phyloP scores from a whole-genome alignment of 2,797 vertebrate species.

The Anniella stebbinsi region DNA sequence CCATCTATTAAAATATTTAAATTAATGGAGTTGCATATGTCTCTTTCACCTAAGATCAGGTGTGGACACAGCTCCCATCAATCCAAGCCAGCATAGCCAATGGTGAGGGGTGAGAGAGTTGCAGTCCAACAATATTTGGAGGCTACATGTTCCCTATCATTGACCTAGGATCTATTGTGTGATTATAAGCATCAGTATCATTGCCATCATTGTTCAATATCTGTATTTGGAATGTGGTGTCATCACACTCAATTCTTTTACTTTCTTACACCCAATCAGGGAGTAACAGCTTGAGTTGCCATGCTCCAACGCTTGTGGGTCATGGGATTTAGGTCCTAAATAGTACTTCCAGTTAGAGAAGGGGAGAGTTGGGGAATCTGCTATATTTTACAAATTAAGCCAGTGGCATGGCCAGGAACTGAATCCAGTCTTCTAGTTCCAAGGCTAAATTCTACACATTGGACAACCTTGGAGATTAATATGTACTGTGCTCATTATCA shows the following conservation, averaged over 20 bases:
- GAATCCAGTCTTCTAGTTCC: background rate
- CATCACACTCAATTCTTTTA: background rate
- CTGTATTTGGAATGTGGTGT: conserved; percentile 8
- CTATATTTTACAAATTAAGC: background rate
- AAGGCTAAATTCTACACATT: background rate
- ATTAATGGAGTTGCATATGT: too few relatives aligned
- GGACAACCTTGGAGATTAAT: background rate
- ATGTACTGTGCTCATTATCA: background rate
- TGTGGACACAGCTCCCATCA: too few relatives aligned
- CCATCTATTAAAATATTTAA: background rate
- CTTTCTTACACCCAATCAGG: background rate
- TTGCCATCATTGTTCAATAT: conserved; percentile 5
- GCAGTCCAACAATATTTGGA: too few relatives aligned
- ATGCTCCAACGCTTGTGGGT: background rate
- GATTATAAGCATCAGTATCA: background rate
- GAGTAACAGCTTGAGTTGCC: background rate
- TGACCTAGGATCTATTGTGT: background rate
- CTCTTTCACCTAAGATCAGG: too few relatives aligned
- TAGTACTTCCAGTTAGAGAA: background rate
- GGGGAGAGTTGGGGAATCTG: too few relatives aligned
- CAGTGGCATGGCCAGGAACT: background rate
- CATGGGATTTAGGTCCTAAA: background rate
- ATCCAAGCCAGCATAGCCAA: too few relatives aligned
- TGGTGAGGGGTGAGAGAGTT: too few relatives aligned
- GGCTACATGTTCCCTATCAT: too few relatives aligned